Percentiles rank a stretch among this genome's conserved stretches.
Conservation (phyloP, 2,113 vertebrate species). For the Nymphicus hollandicus region DNA sequence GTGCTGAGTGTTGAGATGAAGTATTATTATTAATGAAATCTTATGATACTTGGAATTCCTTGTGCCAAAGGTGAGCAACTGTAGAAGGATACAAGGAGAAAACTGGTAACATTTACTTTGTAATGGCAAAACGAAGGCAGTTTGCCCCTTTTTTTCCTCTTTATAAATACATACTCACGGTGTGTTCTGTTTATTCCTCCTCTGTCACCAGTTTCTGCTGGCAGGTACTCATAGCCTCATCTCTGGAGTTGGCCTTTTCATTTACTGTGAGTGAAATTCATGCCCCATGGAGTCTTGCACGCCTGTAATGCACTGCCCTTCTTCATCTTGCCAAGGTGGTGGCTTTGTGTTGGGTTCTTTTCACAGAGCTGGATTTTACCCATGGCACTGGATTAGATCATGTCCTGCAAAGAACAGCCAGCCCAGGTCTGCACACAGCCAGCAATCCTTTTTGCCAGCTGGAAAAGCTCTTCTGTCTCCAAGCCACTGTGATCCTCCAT, state of each 20-base stretch:
- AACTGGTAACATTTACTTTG: not conserved
- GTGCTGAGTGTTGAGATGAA: constrained; percentile 47
- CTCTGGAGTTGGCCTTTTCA: not conserved
- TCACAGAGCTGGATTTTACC: not conserved
- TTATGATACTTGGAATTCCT: constrained; percentile 20
- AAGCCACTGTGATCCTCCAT: accelerated
- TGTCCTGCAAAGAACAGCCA: not conserved
- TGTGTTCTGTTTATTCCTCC: not conserved
- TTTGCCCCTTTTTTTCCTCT: not conserved
- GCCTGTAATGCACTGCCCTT: not conserved
- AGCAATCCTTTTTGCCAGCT: not conserved
- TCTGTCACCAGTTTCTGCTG: not conserved
- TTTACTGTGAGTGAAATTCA: not conserved
- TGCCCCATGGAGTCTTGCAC: not conserved
- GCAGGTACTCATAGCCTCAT: not conserved
- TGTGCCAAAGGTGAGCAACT: constrained; percentile 51
- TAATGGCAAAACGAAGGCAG: not conserved
- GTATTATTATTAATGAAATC: constrained; percentile 31
- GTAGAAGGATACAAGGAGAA: not conserved
- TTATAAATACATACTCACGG: not conserved
- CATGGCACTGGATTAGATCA: not conserved
- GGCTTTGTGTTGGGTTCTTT: not conserved
- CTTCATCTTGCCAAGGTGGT: accelerated
- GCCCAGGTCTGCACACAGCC: not conserved
- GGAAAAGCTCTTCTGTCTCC: not conserved